Conservation (phyloP, 2,888 invertebrate species). For the Drosophila koepferae region DNA sequence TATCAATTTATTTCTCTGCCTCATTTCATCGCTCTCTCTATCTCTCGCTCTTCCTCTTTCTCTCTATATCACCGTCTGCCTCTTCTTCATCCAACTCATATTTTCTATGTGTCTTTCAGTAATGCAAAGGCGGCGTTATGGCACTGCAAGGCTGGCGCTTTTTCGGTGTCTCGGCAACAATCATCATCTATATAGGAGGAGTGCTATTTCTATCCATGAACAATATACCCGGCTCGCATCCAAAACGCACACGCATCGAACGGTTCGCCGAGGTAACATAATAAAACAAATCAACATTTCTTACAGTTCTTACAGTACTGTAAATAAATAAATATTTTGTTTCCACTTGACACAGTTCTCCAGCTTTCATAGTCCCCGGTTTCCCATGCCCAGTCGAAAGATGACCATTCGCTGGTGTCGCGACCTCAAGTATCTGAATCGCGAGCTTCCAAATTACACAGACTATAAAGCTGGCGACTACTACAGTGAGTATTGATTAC, state of each 20-base stretch:
- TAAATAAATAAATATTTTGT: background rate
- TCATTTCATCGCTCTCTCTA: too few species aligned
- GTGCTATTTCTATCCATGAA: slow-evolving; percentile 85
- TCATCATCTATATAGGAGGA: slow-evolving; percentile 85
- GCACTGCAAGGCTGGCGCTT: slow-evolving; percentile 85
- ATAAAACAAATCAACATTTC: background rate
- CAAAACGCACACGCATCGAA: slow-evolving; percentile 81
- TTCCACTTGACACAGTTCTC: slow-evolving; percentile 66
- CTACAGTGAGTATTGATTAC: slow-evolving; percentile 55
- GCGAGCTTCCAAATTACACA: slow-evolving; percentile 76
- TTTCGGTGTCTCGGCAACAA: slow-evolving; percentile 84
- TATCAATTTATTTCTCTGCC: too few species aligned
- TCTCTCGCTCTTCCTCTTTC: background rate
- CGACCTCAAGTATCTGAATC: slow-evolving; percentile 82
- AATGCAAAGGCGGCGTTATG: slow-evolving; percentile 83
- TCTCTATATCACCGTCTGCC: too few species aligned
- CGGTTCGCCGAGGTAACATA: slow-evolving; percentile 82
- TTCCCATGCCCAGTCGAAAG: slow-evolving; percentile 81
- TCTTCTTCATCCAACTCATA: too few species aligned
- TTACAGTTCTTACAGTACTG: background rate
- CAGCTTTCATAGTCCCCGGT: slow-evolving; percentile 81
- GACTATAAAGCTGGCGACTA: slow-evolving; percentile 73
- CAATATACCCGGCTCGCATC: slow-evolving; percentile 84
- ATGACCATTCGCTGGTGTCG: slow-evolving; percentile 85
- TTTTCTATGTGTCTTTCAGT: slow-evolving; percentile 51